A percentile compares a stretch with the other conserved stretches of the same genome.
These are phyloP conservation scores for Alauda arvensis DNA, from an alignment of 2,797 vertebrate species.

Conservation along the genomic window DNA sequence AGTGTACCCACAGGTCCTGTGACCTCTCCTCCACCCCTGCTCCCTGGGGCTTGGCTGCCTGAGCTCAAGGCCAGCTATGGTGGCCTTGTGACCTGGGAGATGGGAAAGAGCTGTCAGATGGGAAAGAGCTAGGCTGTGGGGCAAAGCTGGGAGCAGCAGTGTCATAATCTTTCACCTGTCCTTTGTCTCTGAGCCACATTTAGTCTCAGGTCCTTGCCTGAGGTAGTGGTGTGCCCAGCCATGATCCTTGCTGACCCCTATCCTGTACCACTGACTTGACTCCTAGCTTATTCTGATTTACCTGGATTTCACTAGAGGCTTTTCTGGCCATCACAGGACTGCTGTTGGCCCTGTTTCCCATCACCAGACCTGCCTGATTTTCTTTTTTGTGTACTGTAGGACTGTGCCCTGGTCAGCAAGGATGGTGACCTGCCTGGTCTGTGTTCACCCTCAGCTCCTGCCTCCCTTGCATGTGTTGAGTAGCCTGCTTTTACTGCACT, in stretches of 20 bases:
- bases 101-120: neutral
- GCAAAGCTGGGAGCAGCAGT: neutral
- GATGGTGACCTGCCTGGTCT: neutral
- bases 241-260: rapidly evolving
- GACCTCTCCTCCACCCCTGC: rapidly evolving
- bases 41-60: neutral
- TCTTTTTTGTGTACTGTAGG: neutral
- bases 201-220: neutral
- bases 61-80: neutral
- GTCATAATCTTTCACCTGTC: neutral
- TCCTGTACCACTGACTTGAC: neutral
- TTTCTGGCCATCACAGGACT: neutral
- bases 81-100: neutral
- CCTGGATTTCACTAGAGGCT: neutral
- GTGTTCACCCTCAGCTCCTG: neutral
- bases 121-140: neutral
- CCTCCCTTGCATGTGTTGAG: neutral
- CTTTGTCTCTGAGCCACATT: neutral
- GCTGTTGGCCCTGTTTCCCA: neutral
- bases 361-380: rapidly evolving
- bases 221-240: neutral
- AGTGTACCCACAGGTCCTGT: neutral
- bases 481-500: neutral
- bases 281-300: neutral
- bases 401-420: neutral